Percentiles rank a stretch among this genome's conserved stretches.
phyloP scores from a whole-genome alignment of 1,140 invertebrate species.

The Leguminivora glycinivorella region DNA sequence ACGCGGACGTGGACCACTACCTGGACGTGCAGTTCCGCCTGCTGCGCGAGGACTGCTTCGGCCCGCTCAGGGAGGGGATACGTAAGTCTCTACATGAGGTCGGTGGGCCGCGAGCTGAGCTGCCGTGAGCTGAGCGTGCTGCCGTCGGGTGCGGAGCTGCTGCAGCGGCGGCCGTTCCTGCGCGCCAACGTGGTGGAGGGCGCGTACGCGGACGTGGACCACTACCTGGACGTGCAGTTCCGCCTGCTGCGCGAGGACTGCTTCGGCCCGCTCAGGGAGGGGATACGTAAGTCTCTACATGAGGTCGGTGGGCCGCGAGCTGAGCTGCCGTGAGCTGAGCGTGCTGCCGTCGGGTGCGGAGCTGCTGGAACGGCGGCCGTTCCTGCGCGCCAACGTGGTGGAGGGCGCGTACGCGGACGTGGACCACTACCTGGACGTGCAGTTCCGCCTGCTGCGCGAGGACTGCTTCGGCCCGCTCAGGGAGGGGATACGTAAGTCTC shows the following conservation, averaged over 20 bases:
- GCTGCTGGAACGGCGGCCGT: no score
- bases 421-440: no score
- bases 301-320: not conserved
- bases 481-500: conserved; percentile 74
- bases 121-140: conserved; percentile 73
- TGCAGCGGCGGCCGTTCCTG: conserved; percentile 58
- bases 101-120: conserved; percentile 56
- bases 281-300: conserved; percentile 66
- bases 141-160: conserved; percentile 52
- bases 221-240: conserved; percentile 90
- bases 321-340: no score
- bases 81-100: conserved; percentile 43
- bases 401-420: conserved; percentile 58
- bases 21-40: conserved; percentile 88
- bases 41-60: conserved; percentile 86
- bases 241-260: conserved; percentile 88
- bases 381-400: no score
- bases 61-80: conserved; percentile 80
- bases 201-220: conserved; percentile 81
- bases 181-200: conserved; percentile 82
- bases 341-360: no score
- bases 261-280: conserved; percentile 80
- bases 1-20: conserved; percentile 84
- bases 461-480: no score
- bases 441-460: conserved; percentile 74